Base-by-base conservation (phyloP, 2,888 invertebrate species). In the Galerucella calmariensis region DNA sequence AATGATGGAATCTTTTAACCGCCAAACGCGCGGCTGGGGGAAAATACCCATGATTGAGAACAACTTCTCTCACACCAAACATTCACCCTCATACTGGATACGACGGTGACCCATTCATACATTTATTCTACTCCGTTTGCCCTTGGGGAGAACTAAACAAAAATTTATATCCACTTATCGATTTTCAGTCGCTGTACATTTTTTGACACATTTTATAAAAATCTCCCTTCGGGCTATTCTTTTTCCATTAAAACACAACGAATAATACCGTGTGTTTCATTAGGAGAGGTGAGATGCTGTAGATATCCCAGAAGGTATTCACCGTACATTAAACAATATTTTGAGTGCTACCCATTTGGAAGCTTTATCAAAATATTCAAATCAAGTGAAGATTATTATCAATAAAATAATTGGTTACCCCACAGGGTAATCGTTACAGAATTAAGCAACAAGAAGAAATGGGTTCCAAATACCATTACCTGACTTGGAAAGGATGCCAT, bases 1-100 rank as follows among this genome's bases (percentile, higher is more conserved):
- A 87, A 87, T 87, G 87, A 88, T 88, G 88, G 88, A 88, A 88
- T 88, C 87, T 88, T 85, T 87, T 87, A 88, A 87, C 87, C 87
- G 84, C 87, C 85, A 86, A 88, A 88, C 85, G 87, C 83, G 86
- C 87, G 83, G 82, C 87, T 86, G 83, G 88, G 88, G 88, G 86
- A 82, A 87, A 86, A 88, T 88, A 88, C 87, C 87, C 87, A 87
- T 88, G 87, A 88, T 88, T 87, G 87, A 88, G 85, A 84, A 86
- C 83, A 82, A 79, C 80, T 79, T 77, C 78, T 80, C 75, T 74
- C 74, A 77, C 77, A 73, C 75, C 74, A 76, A 74, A 76, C 78
- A 75, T 73, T 66, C 61, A 68, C 74, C 78, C 71, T 70, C 69
- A 44, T 48, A 41, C 69, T 53, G 24, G 35, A 63, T 62, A 56